phyloP scores from a whole-genome alignment of 2,888 invertebrate species.

The Margaritifera margaritifera region DNA sequence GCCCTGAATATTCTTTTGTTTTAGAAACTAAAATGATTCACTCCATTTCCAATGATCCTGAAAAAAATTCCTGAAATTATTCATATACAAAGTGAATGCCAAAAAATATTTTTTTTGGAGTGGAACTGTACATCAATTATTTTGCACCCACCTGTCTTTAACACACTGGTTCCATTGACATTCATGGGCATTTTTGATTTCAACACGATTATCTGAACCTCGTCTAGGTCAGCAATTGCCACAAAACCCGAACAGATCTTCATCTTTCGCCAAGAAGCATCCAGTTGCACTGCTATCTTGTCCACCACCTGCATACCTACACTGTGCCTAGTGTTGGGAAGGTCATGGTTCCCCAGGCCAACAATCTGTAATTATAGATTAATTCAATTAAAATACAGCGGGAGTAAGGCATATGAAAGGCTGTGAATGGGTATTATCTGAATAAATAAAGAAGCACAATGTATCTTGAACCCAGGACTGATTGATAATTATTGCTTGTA shows the following conservation, averaged over 20 bases:
- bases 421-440: no score
- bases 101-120: not conserved
- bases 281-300: constrained; percentile 41
- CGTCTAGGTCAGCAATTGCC: constrained; percentile 23
- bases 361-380: constrained; percentile 53
- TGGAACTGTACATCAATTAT: not conserved
- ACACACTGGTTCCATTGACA: constrained; percentile 57
- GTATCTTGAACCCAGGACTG: no score
- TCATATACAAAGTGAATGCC: no score
- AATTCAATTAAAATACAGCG: no score
- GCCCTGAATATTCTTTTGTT: no score
- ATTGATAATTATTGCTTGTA: no score
- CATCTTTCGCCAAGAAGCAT: constrained; percentile 32
- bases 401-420: no score
- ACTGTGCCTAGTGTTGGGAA: constrained; percentile 55
- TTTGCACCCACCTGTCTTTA: constrained; percentile 53
- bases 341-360: constrained; percentile 61
- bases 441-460: no score
- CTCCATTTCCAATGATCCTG: no score
- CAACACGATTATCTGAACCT: constrained; percentile 41
- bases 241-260: constrained; percentile 39
- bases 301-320: constrained; percentile 60
- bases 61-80: no score
- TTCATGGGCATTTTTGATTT: constrained; percentile 63
- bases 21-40: no score